phyloP scores from a whole-genome alignment of 1,140 invertebrate genomes.

The Scaptomyza hsui region DNA sequence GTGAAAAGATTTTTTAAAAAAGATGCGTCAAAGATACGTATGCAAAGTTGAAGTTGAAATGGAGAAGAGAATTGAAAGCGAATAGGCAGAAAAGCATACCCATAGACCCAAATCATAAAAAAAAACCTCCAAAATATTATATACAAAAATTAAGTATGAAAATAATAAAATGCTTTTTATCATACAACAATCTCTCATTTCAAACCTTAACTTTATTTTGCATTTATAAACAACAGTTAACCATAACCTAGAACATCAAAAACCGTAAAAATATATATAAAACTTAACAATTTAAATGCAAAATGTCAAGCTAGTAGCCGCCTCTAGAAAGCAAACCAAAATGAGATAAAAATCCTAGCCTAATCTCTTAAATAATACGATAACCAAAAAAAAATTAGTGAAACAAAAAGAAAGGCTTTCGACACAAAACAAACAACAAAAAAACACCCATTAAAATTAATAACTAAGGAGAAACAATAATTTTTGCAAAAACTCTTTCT shows the following conservation, averaged over 20 bases:
- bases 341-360: slow-evolving; percentile 3
- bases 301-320: slow-evolving; percentile 28
- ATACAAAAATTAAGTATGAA: background rate
- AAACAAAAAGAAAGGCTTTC: slow-evolving; percentile 25
- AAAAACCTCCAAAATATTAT: background rate
- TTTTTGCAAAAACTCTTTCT: slow-evolving; percentile 37
- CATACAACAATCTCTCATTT: background rate
- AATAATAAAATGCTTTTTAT: slow-evolving; percentile 1
- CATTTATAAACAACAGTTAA: background rate
- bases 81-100: slow-evolving; percentile 34
- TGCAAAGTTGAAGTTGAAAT: slow-evolving; percentile 53
- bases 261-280: slow-evolving; percentile 7
- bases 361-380: slow-evolving; percentile 22
- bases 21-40: slow-evolving; percentile 40
- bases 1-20: slow-evolving; percentile 80
- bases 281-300: slow-evolving; percentile 9
- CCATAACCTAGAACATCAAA: background rate
- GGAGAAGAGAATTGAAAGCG: slow-evolving; percentile 37
- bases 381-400: slow-evolving; percentile 12
- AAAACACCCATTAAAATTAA: slow-evolving; percentile 9
- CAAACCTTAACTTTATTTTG: background rate
- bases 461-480: slow-evolving; percentile 37
- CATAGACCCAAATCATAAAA: slow-evolving; percentile 27
- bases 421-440: slow-evolving; percentile 20
- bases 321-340: slow-evolving; percentile 27